phyloP scores from a whole-genome alignment of 1,140 invertebrate species.

The Sarcophaga peregrina region DNA sequence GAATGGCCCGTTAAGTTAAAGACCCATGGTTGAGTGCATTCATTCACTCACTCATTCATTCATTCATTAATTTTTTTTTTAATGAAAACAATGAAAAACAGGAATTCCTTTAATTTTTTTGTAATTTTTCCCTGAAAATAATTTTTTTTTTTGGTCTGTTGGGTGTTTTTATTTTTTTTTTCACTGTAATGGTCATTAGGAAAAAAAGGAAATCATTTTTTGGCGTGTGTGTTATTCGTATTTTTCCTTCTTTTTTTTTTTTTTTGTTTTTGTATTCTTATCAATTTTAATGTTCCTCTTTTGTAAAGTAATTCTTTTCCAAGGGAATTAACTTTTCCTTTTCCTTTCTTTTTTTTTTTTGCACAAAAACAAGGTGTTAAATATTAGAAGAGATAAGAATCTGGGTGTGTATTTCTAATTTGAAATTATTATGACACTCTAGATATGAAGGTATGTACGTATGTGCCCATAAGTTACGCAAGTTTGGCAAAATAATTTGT shows the following conservation, averaged over 20 bases:
- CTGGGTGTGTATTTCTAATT: conserved; percentile 9
- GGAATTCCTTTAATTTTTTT: background rate
- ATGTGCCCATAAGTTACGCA: too few relatives aligned
- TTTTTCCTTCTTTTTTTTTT: background rate
- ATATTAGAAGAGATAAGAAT: background rate
- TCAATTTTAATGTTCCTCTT: background rate
- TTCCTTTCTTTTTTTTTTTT: too few relatives aligned
- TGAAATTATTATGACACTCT: background rate
- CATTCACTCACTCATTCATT: too few relatives aligned
- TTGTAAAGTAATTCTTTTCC: background rate
- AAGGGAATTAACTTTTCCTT: too few relatives aligned
- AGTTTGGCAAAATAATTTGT: too few relatives aligned
- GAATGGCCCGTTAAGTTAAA: background rate
- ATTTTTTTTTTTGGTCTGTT: conserved; percentile 19
- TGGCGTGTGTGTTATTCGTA: conserved; percentile 21
- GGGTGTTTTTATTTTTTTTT: background rate
- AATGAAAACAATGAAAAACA: background rate
- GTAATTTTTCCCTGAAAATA: background rate
- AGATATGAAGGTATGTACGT: too few relatives aligned
- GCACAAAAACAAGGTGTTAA: background rate
- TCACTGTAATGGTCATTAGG: background rate
- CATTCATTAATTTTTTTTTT: background rate
- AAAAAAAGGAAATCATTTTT: conserved; percentile 27
- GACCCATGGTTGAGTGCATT: conserved; percentile 6
- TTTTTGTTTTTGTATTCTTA: background rate